phyloP scores from a whole-genome alignment of 1,140 invertebrate genomes.

The Lordiphosa mommai region DNA sequence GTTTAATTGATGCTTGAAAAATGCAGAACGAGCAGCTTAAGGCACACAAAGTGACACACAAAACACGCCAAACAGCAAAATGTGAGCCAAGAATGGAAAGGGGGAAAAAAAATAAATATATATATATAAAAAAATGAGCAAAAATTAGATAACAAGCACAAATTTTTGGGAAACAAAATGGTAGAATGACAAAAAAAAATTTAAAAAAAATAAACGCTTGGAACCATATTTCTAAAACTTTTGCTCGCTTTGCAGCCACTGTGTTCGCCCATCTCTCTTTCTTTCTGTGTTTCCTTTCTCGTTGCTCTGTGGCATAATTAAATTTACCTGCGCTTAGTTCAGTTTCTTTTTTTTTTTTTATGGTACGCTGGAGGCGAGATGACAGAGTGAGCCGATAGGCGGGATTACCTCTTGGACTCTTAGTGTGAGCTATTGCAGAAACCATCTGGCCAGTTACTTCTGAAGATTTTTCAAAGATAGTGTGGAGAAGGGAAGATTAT shows the following conservation, averaged over 20 bases:
- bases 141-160: slow-evolving; percentile 48
- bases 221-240: slow-evolving; percentile 42
- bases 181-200: not conserved
- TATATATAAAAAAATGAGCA: slow-evolving; percentile 21
- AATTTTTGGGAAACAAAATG: slow-evolving; percentile 17
- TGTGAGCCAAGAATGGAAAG: slow-evolving; percentile 20
- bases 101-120: not conserved
- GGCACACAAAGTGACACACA: slow-evolving; percentile 19
- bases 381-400: not conserved
- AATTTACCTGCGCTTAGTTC: slow-evolving; percentile 61
- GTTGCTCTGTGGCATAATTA: slow-evolving; percentile 47
- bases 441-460: too few relatives aligned
- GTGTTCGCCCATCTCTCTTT: not conserved
- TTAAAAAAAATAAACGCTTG: slow-evolving; percentile 28
- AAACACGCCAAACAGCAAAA: not conserved
- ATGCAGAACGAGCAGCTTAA: slow-evolving; percentile 33
- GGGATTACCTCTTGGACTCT: not conserved
- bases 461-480: too few relatives aligned
- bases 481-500: too few relatives aligned
- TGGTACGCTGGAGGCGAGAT: not conserved
- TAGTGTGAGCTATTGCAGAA: too few relatives aligned
- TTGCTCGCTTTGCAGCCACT: not conserved
- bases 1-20: slow-evolving; percentile 55
- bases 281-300: not conserved
- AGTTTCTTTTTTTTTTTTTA: slow-evolving; percentile 29